Base-by-base conservation (phyloP, 2,888 invertebrate species). In the Temnothorax ravouxi region DNA sequence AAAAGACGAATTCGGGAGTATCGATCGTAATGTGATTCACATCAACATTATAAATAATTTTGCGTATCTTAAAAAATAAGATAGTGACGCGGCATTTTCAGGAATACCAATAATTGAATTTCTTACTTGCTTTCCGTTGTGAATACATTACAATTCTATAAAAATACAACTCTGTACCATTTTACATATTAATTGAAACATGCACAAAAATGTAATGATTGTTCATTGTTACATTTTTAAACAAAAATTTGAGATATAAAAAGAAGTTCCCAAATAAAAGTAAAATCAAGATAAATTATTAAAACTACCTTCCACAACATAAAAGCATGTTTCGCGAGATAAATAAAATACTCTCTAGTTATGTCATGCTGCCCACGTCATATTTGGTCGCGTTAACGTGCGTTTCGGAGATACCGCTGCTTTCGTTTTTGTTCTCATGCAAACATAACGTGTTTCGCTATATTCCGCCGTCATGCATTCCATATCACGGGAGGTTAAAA, bases 331-430 rank as follows among this genome's bases (percentile, higher is more conserved):
- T 59, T 50, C 21, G 25, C 25, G 47, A 71, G 71, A 61, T 80
- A 71, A 71, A 80, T 21, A 71, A 61, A 61, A 61, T 61, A 13
- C 47, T 59, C 25, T 2, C 59, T 13, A 71, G 79, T 71, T 67
- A 54, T 41, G 66, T 66, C 41, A 54, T 8, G 71, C 56, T 59
- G 13, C 15, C 9, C 41, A 44, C 47, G 41, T 54, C 66, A 67
- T 41, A 77, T 77, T 77, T 29, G 66, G 15, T 25, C 13, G 29
- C 15, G 59, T 80, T 80, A 80, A 80, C 59, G 47, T 25, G 71
- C 69, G 47, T 71, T 69, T 50, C 38, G 38, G 59, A 21, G 47
- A 80, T 80, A 71, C 11, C 21, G 13, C 44, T 11, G 34, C 15
- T 76, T 76, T 21, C 15, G n/a, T 69, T 69, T 69, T 79, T 71